Base-by-base conservation (phyloP, 1,140 invertebrate species). In the Nasonia longicornis region DNA sequence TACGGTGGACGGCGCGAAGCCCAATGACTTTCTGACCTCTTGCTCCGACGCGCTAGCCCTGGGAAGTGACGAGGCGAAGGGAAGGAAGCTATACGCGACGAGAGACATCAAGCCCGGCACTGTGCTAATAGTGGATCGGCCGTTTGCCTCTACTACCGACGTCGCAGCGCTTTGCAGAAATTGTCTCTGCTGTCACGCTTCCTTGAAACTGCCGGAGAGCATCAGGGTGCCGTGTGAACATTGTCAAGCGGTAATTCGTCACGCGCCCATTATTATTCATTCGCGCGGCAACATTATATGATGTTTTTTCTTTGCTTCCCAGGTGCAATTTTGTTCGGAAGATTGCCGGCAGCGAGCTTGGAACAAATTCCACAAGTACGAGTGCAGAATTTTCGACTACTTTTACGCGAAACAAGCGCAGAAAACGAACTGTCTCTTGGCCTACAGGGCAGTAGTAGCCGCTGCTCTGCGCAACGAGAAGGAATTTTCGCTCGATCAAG, bases 181-280 rank as follows among this genome's bases (percentile, higher is more conserved):
- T 85, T 94, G 93, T 84, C 88, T 92, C 31, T 87, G 92, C 82
- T 94, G 93, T 85, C 89, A 89, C 67, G 58, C 89, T 85, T 88
- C 87, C 71, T 67, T 90, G 82, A 83, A 86, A 86, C 70, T 85
- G 78, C 69, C 85, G 80, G 52, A 87, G 84, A 85, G 75, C 3
- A 83, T 86, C 31, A 85, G 75, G 45, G 84, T 93, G 58, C 92
- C 93, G 1, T 94, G 93, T 85, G 29, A 80, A 22, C 83, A 87
- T 52, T 94, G 93, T 85, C 90, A 90, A 84, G 90, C 85, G 82
- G 92, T 92, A 82, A 77, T 52, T 82, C 6, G n/a, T n/a, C 11
- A 52, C 48, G 12, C 20, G 2, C 6, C 4, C 4, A 58, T 58
- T 3, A 58, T 58, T 3, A 58, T 58, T n/a, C 14, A n/a, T 58